Base-by-base conservation (phyloP, 2,113 vertebrate species). In the Steatornis caripensis region DNA sequence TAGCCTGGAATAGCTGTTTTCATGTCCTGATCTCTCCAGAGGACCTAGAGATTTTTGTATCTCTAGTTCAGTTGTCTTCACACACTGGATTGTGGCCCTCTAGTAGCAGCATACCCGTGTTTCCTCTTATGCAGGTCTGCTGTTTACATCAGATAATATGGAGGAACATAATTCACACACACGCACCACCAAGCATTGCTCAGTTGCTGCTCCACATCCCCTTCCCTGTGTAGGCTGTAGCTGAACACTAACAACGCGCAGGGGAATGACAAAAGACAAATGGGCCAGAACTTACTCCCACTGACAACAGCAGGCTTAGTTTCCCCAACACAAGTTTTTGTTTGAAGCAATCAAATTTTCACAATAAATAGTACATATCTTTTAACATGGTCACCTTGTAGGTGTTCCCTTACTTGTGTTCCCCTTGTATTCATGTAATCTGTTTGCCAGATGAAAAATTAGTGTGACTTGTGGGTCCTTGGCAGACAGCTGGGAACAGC, bases 111-210 rank as follows among this genome's bases (percentile, higher is more conserved):
- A 34, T 49, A 36, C 15, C 27, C 24, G 8, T 37, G 32, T 53
- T 57, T 57, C 10, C n/a, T 51, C 11, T 85, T 57, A 57, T 0
- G 0, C 20, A 71, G 6, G 8, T 61, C 41, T 89, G 41, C 11
- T 37, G 26, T 51, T 82, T 55, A 61, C 66, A 48, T 45, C 51
- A 71, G 53, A 22, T 37, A 71, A 46, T 6, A 16, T 11, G 19
- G 26, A 12, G 11, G 49, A 81, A 69, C 32, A 29, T 22, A 48
- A 37, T 48, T 66, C 39, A 43, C 36, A 76, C 26, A 48, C 12
- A 5, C 0, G 1, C 9, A 12, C 2, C 5, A 18, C 4, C 41
- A 55, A n/a, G 14, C 32, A 57, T 49, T 34, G 34, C 41, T 55
- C 53, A 45, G 37, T 49, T 1, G 2, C 27, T 61, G 21, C 53